A percentile compares a stretch with the other conserved stretches of the same genome.
Conservation (phyloP, 2,888 invertebrate genomes). For the Mongoloraphidia duomilia region DNA sequence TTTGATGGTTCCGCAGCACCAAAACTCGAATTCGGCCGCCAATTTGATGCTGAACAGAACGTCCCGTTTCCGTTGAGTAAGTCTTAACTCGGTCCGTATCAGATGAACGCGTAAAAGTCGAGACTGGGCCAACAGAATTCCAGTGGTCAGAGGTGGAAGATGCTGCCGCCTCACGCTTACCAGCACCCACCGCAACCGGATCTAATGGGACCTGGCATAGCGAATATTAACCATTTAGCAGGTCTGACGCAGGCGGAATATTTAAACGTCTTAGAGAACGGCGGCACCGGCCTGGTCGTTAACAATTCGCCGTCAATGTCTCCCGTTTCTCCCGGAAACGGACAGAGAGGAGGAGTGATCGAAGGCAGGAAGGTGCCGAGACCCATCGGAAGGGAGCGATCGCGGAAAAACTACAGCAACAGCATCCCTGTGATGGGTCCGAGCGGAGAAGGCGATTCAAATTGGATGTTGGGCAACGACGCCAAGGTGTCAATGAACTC, state of each 20-base stretch:
- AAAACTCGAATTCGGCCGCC: conserved; percentile 9
- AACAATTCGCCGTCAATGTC: conserved; percentile 35
- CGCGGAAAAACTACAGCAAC: conserved; percentile 41
- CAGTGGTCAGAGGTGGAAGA: conserved; percentile 15
- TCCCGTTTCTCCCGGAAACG: conserved; percentile 22
- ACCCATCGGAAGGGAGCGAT: conserved; percentile 73
- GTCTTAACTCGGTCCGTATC: conserved; percentile 7
- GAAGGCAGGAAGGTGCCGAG: conserved; percentile 46
- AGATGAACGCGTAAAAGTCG: conserved; percentile 11
- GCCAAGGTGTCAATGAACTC: conserved; percentile 24
- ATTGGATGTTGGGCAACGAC: conserved; percentile 32
- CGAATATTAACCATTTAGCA: conserved; percentile 26
- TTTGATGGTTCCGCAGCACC: conserved; percentile 12
- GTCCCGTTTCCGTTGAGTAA: conserved; percentile 7
- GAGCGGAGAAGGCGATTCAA: conserved; percentile 26
- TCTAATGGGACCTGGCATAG: conserved; percentile 27
- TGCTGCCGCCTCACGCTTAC: conserved; percentile 29
- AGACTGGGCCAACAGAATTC: not conserved
- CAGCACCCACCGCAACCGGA: conserved; percentile 36
- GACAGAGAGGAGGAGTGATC: conserved; percentile 19
- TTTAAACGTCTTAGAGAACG: conserved; percentile 27
- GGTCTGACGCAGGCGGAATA: conserved; percentile 23
- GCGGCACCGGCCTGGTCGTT: conserved; percentile 31
- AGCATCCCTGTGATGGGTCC: conserved; percentile 20
- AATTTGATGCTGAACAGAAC: conserved; percentile 9